phyloP scores from a whole-genome alignment of 2,113 vertebrate species.

The Mungos mungo region DNA sequence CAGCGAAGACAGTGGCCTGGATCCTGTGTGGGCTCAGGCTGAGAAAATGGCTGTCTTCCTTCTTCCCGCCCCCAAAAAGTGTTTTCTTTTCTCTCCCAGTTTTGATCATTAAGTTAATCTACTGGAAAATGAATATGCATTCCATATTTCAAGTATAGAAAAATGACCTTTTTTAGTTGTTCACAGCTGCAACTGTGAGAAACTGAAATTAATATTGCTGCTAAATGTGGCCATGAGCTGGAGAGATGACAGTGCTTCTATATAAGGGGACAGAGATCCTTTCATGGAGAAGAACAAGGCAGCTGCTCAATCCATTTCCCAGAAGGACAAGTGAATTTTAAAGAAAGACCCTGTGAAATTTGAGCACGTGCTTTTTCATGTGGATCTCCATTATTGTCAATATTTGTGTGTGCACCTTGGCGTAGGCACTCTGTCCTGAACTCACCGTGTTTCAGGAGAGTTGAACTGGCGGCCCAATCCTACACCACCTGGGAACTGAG shows the following conservation, averaged over 20 bases:
- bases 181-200: slow-evolving; percentile 74
- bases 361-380: fast-evolving
- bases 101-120: slow-evolving; percentile 79
- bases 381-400: neutral
- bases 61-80: neutral
- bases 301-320: slow-evolving; percentile 41
- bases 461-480: neutral
- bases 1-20: too few species aligned
- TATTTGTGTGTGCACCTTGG: fast-evolving
- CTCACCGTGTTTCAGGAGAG: neutral
- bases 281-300: slow-evolving; percentile 5
- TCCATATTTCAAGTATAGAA: slow-evolving; percentile 71
- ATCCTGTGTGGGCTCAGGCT: fast-evolving
- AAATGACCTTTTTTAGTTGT: slow-evolving; percentile 70
- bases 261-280: neutral
- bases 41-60: neutral
- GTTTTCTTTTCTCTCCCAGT: neutral
- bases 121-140: slow-evolving; percentile 78
- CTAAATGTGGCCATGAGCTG: slow-evolving; percentile 63
- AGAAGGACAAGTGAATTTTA: neutral
- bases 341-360: neutral
- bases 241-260: slow-evolving; percentile 36
- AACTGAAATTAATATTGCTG: slow-evolving; percentile 76
- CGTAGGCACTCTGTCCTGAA: fast-evolving
- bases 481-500: neutral